Base-by-base conservation (phyloP, 2,113 vertebrate genomes). In the Crocuta crocuta region DNA sequence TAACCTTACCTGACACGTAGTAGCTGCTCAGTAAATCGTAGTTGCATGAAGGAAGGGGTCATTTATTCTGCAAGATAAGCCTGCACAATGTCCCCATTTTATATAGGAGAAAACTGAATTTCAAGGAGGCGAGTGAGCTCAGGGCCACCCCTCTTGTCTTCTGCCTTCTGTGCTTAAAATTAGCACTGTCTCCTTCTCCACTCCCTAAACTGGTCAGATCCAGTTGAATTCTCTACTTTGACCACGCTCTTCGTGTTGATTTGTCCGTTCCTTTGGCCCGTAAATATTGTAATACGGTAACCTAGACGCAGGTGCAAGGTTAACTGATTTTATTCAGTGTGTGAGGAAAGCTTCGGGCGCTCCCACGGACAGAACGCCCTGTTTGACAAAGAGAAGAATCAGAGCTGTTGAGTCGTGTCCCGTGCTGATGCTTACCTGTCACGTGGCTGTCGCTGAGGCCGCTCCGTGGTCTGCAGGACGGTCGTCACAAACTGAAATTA, bases 371-470 rank as follows among this genome's bases (percentile, higher is more conserved):
- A 4, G 35, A 70, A 71, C 11, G 5, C 35, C 12, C 39, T 11
- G 6, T 10, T 21, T 23, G 78, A 53, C 2, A 24, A 6, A 81
- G 83, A 16, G 39, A 70, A 24, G 45, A 33, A 7, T 0, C 6
- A 71, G 70, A 21, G 39, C 10, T 0, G 11, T 4, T 1, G 39
- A 26, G 71, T 15, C 11, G 23, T 15, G 26, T 28, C 16, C 61
- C 2, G 2, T 15, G 50, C 26, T 5, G 31, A 10, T 21, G 21
- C 19, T 10, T 63, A 5, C 45, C 4, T 6, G 0, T 5, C 13
- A 0, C 0, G 0, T 2, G 15, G 63, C 31, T 17, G 4, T 19
- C 13, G 0, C 2, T 11, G 0, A 5, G 31, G 31, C 35, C 58
- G 0, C 1, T 19, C 8, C 19, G 10, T 5, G 35, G 33, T 15